Evolutionary conservation across 2,888 invertebrate genomes (phyloP).

Genomic region (Anticlea derivata): DNA sequence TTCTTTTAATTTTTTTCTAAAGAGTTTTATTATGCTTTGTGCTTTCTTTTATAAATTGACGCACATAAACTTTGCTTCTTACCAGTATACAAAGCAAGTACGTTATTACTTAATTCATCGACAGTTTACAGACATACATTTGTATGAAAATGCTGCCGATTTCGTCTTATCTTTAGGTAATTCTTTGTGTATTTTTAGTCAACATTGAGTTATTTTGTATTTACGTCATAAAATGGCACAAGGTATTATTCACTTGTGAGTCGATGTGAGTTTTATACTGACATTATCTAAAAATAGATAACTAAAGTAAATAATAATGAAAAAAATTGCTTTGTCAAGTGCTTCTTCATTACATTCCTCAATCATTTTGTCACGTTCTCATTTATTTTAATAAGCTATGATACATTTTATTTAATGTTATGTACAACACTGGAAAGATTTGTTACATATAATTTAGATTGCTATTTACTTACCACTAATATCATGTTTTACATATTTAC

Average conservation of each 20-base stretch:
- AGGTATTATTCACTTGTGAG: constrained; percentile 79
- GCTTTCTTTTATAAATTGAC: not conserved
- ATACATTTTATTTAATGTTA: constrained; percentile 45
- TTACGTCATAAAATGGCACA: constrained; percentile 43
- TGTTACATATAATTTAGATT: constrained; percentile 44
- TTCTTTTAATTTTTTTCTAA: not conserved
- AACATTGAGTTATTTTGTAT: constrained; percentile 13
- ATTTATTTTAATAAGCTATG: not conserved
- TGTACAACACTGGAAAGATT: constrained; percentile 74
- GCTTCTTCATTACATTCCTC: not conserved
- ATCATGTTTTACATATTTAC: constrained; percentile 72
- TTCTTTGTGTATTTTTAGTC: constrained; percentile 3
- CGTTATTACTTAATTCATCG: not conserved
- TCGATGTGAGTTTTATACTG: constrained; percentile 44
- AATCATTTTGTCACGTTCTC: constrained; percentile 6
- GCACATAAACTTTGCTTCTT: constrained; percentile 3
- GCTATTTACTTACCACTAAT: constrained; percentile 45
- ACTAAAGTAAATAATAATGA: not conserved
- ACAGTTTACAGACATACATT: not conserved
- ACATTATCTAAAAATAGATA: constrained; percentile 27
- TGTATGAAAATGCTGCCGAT: constrained; percentile 3
- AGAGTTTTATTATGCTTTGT: not conserved
- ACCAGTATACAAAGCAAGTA: not conserved
- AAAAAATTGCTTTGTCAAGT: not conserved
- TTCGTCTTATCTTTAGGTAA: constrained; percentile 1